These are phyloP conservation scores for Castor canadensis DNA, from an alignment of 2,113 vertebrate genomes.

Conservation along the genomic window DNA sequence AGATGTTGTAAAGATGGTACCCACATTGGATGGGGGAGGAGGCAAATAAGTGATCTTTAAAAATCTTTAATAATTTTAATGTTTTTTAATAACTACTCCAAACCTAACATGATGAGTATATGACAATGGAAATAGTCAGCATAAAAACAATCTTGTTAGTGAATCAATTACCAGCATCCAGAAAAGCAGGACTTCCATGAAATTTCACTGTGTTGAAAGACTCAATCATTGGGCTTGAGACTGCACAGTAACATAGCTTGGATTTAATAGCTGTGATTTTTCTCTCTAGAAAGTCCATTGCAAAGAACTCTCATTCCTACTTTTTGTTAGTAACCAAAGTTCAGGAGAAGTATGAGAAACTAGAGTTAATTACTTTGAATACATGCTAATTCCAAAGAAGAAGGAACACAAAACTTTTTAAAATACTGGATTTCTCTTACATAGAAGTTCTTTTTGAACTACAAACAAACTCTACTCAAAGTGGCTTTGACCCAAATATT, in stretches of 20 bases:
- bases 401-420: not conserved
- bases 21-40: not conserved
- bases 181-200: not conserved
- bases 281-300: constrained; percentile 26
- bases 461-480: not conserved
- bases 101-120: not conserved
- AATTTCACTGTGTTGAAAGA: not conserved
- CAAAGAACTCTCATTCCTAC: not conserved
- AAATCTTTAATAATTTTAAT: not conserved
- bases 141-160: not conserved
- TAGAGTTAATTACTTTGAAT: not conserved
- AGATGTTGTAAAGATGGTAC: constrained; percentile 40
- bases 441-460: not conserved
- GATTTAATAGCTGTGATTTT: not conserved
- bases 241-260: not conserved
- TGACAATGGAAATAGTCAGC: not conserved
- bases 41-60: not conserved
- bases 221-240: not conserved
- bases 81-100: no score
- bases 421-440: not conserved
- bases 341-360: not conserved
- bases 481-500: not conserved
- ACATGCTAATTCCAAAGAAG: not conserved
- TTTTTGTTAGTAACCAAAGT: not conserved
- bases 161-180: not conserved